Evolutionary conservation across 2,797 vertebrate genomes (phyloP).

Genomic region (Galaxias olidus): DNA sequence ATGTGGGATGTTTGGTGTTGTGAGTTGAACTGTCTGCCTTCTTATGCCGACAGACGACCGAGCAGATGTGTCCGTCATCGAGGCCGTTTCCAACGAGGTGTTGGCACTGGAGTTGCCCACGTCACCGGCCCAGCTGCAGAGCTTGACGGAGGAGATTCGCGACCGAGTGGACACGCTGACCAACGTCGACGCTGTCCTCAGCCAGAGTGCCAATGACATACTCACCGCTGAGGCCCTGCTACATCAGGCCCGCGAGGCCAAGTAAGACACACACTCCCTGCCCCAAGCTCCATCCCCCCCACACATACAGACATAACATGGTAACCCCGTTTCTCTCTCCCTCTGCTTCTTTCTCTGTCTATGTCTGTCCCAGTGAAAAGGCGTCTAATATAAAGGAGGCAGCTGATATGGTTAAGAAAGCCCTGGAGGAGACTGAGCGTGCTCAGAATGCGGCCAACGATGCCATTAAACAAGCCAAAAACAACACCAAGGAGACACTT

Average conservation of each 20-base stretch:
- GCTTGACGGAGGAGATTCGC: constrained; percentile 86
- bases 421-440: constrained; percentile 84
- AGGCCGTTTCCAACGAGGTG: constrained; percentile 91
- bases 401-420: constrained; percentile 77
- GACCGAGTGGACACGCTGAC: constrained; percentile 87
- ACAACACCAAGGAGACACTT: constrained; percentile 83
- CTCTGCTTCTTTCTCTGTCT: background rate
- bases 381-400: constrained; percentile 80
- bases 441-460: constrained; percentile 81
- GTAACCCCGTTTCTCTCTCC: background rate
- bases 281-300: background rate
- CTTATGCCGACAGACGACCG: constrained; percentile 54
- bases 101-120: constrained; percentile 92
- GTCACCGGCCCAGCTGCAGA: constrained; percentile 82
- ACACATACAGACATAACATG: constrained; percentile 2
- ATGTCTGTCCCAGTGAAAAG: constrained; percentile 71
- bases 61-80: constrained; percentile 72
- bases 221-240: constrained; percentile 82
- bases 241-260: constrained; percentile 82
- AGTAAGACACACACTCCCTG: constrained; percentile 65
- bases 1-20: too few relatives aligned
- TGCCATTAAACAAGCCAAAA: constrained; percentile 82
- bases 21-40: background rate
- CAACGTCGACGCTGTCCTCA: constrained; percentile 88
- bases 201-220: constrained; percentile 86